Conservation (phyloP, 2,113 vertebrate species). For the Salminus brasiliensis region DNA sequence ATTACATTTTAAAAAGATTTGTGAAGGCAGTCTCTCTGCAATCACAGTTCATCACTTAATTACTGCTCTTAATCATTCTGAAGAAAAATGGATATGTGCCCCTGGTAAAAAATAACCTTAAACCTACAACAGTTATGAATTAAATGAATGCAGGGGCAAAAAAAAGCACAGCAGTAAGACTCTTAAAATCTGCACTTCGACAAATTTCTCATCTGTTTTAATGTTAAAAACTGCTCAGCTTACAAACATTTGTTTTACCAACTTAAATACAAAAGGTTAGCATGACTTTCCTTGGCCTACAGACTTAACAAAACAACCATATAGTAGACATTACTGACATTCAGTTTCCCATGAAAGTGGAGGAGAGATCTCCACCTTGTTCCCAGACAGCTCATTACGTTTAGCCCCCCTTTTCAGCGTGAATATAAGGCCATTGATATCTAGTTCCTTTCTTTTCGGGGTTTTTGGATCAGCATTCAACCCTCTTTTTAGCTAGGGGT, state of each 20-base stretch:
- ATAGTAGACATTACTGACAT: neutral
- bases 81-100: too few relatives aligned
- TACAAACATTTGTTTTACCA: neutral
- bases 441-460: slow-evolving; percentile 1
- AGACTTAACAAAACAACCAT: neutral
- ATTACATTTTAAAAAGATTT: too few relatives aligned
- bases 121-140: too few relatives aligned
- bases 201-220: neutral
- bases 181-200: neutral
- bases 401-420: slow-evolving; percentile 12
- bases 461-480: neutral
- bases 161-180: too few relatives aligned
- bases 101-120: too few relatives aligned
- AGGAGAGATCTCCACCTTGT: neutral
- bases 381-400: slow-evolving; percentile 22
- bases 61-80: too few relatives aligned
- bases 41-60: too few relatives aligned
- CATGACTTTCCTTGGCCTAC: neutral
- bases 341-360: neutral
- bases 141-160: too few relatives aligned
- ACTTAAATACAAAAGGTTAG: neutral
- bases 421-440: slow-evolving; percentile 21
- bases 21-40: too few relatives aligned
- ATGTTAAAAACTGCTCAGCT: neutral
- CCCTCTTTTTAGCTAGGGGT: neutral